Base-by-base conservation (phyloP, 2,797 vertebrate genomes). In the Malurus splendens region DNA sequence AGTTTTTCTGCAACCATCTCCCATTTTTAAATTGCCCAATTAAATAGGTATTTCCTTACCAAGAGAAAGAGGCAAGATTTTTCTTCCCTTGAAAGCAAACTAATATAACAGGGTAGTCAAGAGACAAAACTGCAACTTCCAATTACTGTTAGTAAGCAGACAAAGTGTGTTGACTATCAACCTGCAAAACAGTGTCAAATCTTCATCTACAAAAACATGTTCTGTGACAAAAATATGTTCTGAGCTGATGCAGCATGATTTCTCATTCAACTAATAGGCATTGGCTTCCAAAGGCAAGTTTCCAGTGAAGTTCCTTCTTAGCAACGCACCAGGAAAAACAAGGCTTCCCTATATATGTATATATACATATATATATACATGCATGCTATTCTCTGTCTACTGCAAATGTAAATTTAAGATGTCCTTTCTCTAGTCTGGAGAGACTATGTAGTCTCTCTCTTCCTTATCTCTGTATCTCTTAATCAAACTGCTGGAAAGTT, bases 251-350 rank as follows among this genome's bases (percentile, higher is more conserved):
- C 42, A 75, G 19, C 10, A 44, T 24, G 8, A 50, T 33, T 80
- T 79, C 41, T 67, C 38, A 10, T 39, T 45, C 44, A 75, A 7
- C 32, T 27, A 51, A 23, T 2, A 62, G 33, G 30, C 22, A 70
- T 0, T 36, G 28, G n/a, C 23, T 88, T 86, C 42, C 48, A 86
- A 60, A 14, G 6, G 7, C 19, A n/a, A 75, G 24, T 32, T 84
- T 47, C 22, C 44, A 86, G 30, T 6, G 12, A 66, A 55, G 28
- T 18, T 60, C 32, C 36, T 42, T 82, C 42, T 57, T 18, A 18
- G 33, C 5, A 5, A 19, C 9, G 44, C 30, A 75, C 1, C 0
- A 1, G 41, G 8, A 4, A 59, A 52, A 81, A 32, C 3, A 52
- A 59, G 5, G 17, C 51, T 54, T 61, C 14, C 16, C 2, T 62